phyloP scores from a whole-genome alignment of 2,113 vertebrate species.

The human (Homo sapiens) region DNA sequence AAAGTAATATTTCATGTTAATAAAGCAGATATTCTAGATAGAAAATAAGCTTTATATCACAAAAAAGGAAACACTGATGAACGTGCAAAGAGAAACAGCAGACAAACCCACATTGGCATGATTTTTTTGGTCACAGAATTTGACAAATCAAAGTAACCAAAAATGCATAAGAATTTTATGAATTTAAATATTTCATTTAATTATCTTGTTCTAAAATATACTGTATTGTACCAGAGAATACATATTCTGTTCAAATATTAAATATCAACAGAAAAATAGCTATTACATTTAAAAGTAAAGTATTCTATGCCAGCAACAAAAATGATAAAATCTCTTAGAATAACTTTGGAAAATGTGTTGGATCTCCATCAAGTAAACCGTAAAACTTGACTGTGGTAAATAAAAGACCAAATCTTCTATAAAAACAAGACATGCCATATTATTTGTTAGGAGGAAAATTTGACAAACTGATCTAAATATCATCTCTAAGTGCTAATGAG shows the following conservation, averaged over 20 bases:
- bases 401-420: neutral
- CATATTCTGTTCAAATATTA: neutral
- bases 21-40: neutral
- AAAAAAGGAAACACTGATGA: neutral
- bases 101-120: neutral
- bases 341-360: neutral
- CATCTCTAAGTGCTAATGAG: neutral
- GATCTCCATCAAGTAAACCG: neutral
- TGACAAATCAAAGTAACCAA: neutral
- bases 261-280: neutral
- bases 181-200: conserved; percentile 1
- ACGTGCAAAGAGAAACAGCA: neutral
- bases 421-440: neutral
- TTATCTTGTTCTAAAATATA: neutral
- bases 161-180: neutral
- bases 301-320: neutral
- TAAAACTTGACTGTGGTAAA: neutral
- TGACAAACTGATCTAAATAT: neutral
- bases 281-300: neutral
- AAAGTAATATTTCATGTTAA: neutral
- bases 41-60: neutral
- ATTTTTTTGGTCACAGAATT: neutral
- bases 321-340: neutral
- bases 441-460: neutral
- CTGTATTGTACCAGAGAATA: neutral